phyloP scores from a whole-genome alignment of 2,888 invertebrate species.

The Scaptomyza polygonia region DNA sequence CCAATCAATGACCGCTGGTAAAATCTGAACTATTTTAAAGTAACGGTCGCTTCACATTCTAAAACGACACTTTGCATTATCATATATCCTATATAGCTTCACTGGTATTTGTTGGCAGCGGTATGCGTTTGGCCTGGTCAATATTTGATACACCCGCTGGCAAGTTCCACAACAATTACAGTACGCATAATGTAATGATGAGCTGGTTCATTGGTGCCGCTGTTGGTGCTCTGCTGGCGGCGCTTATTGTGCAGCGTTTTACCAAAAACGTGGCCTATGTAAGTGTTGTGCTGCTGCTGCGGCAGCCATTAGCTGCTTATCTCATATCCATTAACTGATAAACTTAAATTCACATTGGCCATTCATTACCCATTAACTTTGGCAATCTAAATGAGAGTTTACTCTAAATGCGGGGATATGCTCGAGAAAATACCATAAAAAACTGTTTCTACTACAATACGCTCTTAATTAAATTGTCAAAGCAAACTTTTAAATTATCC shows the following conservation, averaged over 20 bases:
- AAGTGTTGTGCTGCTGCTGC: slow-evolving; percentile 67
- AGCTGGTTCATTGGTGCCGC: slow-evolving; percentile 81
- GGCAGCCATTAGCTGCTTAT: slow-evolving; percentile 51
- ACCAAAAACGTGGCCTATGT: slow-evolving; percentile 81
- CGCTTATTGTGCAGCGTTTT: slow-evolving; percentile 74
- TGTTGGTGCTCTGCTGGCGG: slow-evolving; percentile 73
- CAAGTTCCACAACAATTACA: slow-evolving; percentile 54
- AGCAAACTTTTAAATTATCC: too few species aligned
- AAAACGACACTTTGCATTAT: neutral
- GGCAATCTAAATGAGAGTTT: slow-evolving; percentile 22
- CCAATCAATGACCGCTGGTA: slow-evolving; percentile 78
- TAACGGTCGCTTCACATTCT: neutral
- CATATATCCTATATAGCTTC: slow-evolving; percentile 62
- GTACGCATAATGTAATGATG: slow-evolving; percentile 73
- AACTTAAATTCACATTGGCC: slow-evolving; percentile 56
- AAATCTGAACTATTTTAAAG: neutral
- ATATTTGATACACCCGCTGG: slow-evolving; percentile 76
- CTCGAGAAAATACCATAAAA: slow-evolving; percentile 7
- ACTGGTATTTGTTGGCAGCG: slow-evolving; percentile 75
- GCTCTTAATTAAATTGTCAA: neutral
- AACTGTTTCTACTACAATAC: neutral
- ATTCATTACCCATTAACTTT: slow-evolving; percentile 52
- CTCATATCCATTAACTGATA: slow-evolving; percentile 49
- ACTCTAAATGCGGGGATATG: neutral
- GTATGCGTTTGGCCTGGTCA: slow-evolving; percentile 79